These are phyloP conservation scores for Danio albolineatus DNA, from an alignment of 2,797 vertebrate species.

Conservation along the genomic window DNA sequence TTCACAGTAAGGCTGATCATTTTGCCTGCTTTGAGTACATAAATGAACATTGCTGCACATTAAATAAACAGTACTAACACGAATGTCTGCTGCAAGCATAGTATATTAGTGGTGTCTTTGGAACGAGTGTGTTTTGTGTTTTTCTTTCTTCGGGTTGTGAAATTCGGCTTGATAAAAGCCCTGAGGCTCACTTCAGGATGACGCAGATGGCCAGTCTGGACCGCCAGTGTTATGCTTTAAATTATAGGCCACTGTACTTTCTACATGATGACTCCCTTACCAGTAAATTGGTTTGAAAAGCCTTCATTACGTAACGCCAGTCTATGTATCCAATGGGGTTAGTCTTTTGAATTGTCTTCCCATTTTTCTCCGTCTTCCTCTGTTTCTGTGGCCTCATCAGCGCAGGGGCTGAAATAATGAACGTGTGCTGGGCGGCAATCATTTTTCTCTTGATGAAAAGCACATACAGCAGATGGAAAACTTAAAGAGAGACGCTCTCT, in stretches of 20 bases:
- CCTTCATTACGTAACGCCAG: conserved; percentile 57
- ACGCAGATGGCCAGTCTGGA: conserved; percentile 57
- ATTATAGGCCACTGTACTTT: conserved; percentile 63
- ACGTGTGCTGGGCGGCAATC: conserved; percentile 48
- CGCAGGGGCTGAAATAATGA: conserved; percentile 49
- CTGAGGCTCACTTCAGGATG: conserved; percentile 57
- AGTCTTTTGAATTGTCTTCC: conserved; percentile 37
- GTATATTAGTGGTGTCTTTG: conserved; percentile 44
- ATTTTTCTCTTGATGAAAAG: conserved; percentile 59
- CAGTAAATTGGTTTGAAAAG: conserved; percentile 65
- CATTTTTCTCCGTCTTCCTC: conserved; percentile 26
- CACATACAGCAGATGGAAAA: conserved; percentile 45
- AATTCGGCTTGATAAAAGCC: conserved; percentile 58
- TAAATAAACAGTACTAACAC: too few species aligned
- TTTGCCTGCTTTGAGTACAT: too few species aligned
- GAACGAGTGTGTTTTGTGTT: conserved; percentile 49
- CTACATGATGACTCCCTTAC: conserved; percentile 56
- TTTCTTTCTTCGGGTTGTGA: conserved; percentile 36
- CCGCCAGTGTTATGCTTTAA: conserved; percentile 60
- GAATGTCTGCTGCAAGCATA: conserved; percentile 49
- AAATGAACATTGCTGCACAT: too few species aligned
- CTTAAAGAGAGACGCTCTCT: conserved; percentile 14
- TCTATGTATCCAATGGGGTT: conserved; percentile 50
- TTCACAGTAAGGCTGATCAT: too few species aligned
- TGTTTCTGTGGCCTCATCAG: conserved; percentile 42